These are phyloP conservation scores for Pseudomyrmex gracilis DNA, from an alignment of 1,140 invertebrate genomes.

Conservation along the genomic window DNA sequence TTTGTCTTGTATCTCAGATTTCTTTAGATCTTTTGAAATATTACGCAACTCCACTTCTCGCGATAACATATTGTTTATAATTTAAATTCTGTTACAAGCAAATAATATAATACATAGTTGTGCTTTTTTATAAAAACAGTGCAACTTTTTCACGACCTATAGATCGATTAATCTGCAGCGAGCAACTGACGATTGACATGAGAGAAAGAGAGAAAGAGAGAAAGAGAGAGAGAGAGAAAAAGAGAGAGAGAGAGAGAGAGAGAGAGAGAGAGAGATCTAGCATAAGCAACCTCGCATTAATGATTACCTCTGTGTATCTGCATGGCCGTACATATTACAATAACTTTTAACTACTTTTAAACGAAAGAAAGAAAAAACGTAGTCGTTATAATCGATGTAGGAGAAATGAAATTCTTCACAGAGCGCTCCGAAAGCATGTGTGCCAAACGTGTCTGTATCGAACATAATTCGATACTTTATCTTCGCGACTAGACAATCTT, in stretches of 20 bases:
- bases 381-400: constrained; percentile 36
- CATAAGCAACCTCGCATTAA: constrained; percentile 72
- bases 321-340: constrained; percentile 45
- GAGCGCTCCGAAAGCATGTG: constrained; percentile 56
- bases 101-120: constrained; percentile 10
- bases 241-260: constrained; percentile 10
- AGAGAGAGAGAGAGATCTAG: constrained; percentile 35
- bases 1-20: no score
- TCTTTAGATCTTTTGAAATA: no score
- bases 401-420: constrained; percentile 39
- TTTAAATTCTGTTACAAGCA: no score
- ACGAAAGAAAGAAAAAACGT: not conserved
- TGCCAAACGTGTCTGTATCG: constrained; percentile 30
- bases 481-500: constrained; percentile 47
- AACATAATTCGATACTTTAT: constrained; percentile 13
- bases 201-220: constrained; percentile 1
- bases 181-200: constrained; percentile 37
- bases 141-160: constrained; percentile 49
- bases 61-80: no score
- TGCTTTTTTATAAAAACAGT: constrained; percentile 34
- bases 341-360: constrained; percentile 50
- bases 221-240: constrained; percentile 6
- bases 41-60: no score
- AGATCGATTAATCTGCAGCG: constrained; percentile 33
- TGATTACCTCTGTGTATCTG: constrained; percentile 73